Conservation (phyloP, 2,113 vertebrate species). For the Chaetops frenatus region DNA sequence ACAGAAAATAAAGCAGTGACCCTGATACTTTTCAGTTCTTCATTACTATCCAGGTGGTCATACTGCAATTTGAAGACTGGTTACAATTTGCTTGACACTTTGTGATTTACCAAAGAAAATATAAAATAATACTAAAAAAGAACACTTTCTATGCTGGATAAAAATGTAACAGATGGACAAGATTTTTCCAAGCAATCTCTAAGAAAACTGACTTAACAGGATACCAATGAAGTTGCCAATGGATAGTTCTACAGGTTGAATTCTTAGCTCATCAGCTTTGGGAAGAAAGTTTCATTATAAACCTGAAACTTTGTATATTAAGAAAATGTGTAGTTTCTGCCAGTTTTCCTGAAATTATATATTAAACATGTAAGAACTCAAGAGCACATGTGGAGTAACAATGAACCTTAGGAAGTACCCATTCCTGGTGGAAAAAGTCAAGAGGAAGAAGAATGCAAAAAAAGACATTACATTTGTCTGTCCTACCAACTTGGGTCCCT, state of each 20-base stretch:
- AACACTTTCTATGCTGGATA: not conserved
- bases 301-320: not conserved
- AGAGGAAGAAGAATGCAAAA: not conserved
- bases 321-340: not conserved
- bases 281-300: not conserved
- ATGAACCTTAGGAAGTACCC: not conserved
- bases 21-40: not conserved
- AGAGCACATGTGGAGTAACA: not conserved
- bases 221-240: not conserved
- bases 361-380: not conserved
- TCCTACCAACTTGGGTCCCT: too few species aligned
- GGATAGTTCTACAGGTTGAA: not conserved
- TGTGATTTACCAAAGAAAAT: not conserved
- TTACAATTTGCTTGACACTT: not conserved
- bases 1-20: not conserved
- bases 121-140: not conserved
- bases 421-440: not conserved
- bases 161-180: not conserved
- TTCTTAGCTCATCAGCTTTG: not conserved
- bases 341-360: not conserved
- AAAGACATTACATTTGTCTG: not conserved
- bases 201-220: not conserved
- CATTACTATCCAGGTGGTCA: not conserved
- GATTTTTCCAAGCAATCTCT: not conserved
- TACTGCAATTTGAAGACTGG: not conserved